A percentile compares a stretch with the other conserved stretches of the same genome.
Conservation (phyloP, 2,113 vertebrate species). For the Syrrhaptes paradoxus region DNA sequence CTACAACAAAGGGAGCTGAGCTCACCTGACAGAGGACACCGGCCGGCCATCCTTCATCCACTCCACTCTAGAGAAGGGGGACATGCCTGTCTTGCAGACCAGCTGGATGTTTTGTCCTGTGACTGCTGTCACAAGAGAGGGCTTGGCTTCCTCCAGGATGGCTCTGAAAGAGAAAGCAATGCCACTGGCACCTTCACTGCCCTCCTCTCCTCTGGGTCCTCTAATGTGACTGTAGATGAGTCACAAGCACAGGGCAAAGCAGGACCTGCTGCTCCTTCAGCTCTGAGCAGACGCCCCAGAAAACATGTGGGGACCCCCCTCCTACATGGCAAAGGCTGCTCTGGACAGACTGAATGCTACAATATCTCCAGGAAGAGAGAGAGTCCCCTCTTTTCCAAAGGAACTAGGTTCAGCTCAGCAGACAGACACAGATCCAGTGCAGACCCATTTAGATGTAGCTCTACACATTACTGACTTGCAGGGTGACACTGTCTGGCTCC, state of each 20-base stretch:
- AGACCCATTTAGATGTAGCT: background rate
- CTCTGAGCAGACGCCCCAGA: background rate
- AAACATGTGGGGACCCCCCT: background rate
- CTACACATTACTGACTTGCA: background rate
- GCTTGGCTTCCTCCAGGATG: conserved; percentile 78
- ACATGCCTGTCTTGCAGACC: conserved; percentile 78
- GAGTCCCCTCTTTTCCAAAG: background rate
- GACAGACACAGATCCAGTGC: background rate
- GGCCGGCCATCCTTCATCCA: conserved; percentile 86
- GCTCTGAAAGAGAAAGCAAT: conserved; percentile 65
- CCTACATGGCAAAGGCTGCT: background rate
- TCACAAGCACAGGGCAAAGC: background rate
- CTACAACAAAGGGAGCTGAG: background rate
- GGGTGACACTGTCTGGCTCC: background rate
- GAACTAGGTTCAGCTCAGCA: background rate
- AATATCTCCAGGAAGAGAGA: background rate
- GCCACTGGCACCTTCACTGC: background rate
- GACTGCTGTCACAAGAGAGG: conserved; percentile 79
- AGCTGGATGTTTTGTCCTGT: conserved; percentile 84
- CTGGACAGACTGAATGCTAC: background rate
- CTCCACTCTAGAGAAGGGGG: conserved; percentile 73
- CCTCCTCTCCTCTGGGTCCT: background rate
- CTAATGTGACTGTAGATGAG: background rate
- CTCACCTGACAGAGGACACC: conserved; percentile 82
- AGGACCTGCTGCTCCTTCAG: background rate